Evolutionary conservation across 2,113 vertebrate genomes (phyloP), one percentile per base, ranked within the genome.

Genomic region (Pitta sordida): DNA sequence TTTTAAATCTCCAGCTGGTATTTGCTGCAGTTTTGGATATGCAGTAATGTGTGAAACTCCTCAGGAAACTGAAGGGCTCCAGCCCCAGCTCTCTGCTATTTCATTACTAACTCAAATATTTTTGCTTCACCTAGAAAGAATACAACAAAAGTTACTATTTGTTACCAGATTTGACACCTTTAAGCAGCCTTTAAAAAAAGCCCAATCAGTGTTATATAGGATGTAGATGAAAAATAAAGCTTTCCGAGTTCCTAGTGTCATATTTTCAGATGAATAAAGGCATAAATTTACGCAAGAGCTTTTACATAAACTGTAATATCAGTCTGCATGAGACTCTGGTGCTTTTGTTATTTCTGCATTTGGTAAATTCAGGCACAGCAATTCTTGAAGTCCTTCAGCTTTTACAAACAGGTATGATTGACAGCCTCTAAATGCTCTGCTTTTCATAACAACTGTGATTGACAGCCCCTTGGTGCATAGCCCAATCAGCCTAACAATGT

Each of bases 321-420:
- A 18, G 46, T 7, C 86, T 93, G 88, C 44, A 17, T 48, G 77
- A 76, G 53, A 62, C 65, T 90, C 49, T 2, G 41, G 15, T 15
- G 82, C 82, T 90, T 95, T 90, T 95, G 58, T 93, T 83, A 93
- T 79, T 86, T 58, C 87, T 91, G 74, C 73, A 30, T 52, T 95
- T 69, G 65, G 91, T 86, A 93, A 85, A 89, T 91, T 83, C 83
- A 75, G 63, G 49, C 3, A 0, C 64, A 88, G 67, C 26, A 69
- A n/a, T 82, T 95, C 58, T 79, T 80, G 21, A 64, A 90, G 76
- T 95, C 91, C 81, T 94, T 60, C 0, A 1, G 69, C 65, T 96
- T 90, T 91, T 74, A 92, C 85, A 88, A 96, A 69, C 53, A 92
- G 76, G 55, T 80, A 4, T 95, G 95, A 96, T 0, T 94, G 96